These are phyloP conservation scores for Eilema depressum DNA, from an alignment of 2,888 invertebrate genomes.

Conservation along the genomic window DNA sequence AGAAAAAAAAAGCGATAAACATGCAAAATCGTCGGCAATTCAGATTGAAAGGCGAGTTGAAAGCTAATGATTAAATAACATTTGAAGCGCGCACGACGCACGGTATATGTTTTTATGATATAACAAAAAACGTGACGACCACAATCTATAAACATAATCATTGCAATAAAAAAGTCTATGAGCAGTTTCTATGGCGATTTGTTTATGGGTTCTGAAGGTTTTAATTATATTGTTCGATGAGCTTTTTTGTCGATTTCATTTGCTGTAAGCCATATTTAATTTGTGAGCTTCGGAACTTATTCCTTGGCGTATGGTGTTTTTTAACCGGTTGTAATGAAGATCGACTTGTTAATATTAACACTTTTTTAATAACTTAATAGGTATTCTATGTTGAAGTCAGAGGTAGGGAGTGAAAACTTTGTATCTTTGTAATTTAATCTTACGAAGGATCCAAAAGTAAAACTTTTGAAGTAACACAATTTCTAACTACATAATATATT, in stretches of 20 bases:
- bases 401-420: background rate
- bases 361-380: slow-evolving; percentile 1
- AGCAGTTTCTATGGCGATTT: slow-evolving; percentile 50
- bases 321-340: background rate
- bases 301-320: background rate
- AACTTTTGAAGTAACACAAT: too few species aligned
- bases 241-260: slow-evolving; percentile 29
- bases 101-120: slow-evolving; percentile 69
- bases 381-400: background rate
- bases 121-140: slow-evolving; percentile 64
- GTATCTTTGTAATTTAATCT: background rate
- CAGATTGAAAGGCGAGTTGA: slow-evolving; percentile 74
- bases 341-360: background rate
- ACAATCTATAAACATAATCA: slow-evolving; percentile 58
- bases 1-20: slow-evolving; percentile 56
- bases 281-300: background rate
- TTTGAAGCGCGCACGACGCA: slow-evolving; percentile 60
- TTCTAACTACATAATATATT: too few species aligned
- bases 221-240: slow-evolving; percentile 42
- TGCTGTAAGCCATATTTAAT: slow-evolving; percentile 17
- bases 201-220: slow-evolving; percentile 55
- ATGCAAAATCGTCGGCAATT: slow-evolving; percentile 71
- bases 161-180: slow-evolving; percentile 57
- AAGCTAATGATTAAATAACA: slow-evolving; percentile 78
- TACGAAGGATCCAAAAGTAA: background rate